phyloP scores from a whole-genome alignment of 2,113 vertebrate species.

The Macquaria australasica region DNA sequence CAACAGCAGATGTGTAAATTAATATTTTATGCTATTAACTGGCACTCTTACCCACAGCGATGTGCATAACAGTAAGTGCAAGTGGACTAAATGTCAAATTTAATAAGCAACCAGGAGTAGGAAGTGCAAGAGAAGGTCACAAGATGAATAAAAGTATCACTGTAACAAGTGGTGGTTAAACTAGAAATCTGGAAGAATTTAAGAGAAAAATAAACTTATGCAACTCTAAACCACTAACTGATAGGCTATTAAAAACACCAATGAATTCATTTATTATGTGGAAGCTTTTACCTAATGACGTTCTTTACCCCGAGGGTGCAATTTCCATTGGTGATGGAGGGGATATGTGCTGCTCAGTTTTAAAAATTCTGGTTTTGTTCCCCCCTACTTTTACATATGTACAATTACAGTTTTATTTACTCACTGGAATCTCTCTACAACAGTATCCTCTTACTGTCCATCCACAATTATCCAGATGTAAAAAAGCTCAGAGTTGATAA shows the following conservation, averaged over 20 bases:
- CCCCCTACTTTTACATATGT: too few relatives aligned
- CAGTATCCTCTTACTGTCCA: too few relatives aligned
- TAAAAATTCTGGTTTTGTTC: too few relatives aligned
- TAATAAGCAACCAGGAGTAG: slow-evolving; percentile 11
- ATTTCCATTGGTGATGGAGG: background rate
- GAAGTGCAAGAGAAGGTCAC: slow-evolving; percentile 20
- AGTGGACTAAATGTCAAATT: background rate
- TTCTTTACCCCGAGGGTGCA: background rate
- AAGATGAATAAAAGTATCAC: fast-evolving
- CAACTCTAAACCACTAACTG: background rate
- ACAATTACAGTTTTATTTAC: background rate
- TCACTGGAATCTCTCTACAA: background rate
- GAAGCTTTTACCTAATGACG: background rate
- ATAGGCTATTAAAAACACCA: background rate
- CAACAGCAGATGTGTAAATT: slow-evolving; percentile 41
- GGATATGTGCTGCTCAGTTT: background rate
- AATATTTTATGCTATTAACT: slow-evolving; percentile 17
- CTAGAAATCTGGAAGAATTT: background rate
- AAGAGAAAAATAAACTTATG: too few relatives aligned
- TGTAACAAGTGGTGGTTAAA: background rate
- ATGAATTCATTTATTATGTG: background rate
- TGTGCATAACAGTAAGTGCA: background rate
- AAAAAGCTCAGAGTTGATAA: background rate
- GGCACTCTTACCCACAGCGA: background rate
- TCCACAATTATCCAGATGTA: background rate